Conservation (phyloP, 2,888 invertebrate species). For the Sphecodes monilicornis region DNA sequence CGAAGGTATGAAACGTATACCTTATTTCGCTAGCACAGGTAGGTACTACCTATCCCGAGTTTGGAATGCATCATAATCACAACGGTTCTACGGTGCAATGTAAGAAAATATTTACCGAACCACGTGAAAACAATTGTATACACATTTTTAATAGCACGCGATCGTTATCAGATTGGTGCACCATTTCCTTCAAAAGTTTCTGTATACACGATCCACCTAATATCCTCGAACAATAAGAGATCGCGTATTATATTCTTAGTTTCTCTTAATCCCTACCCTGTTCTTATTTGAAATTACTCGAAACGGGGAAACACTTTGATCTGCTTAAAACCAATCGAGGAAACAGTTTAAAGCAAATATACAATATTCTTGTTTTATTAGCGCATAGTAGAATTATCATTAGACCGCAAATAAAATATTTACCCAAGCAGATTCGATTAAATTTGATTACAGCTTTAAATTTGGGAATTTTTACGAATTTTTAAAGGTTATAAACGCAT, state of each 20-base stretch:
- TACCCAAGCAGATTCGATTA: not conserved
- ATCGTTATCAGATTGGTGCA: not conserved
- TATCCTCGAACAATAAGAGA: not conserved
- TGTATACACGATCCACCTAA: not conserved
- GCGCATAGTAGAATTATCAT: no score
- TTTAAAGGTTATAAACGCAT: not conserved
- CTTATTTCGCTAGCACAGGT: slow-evolving; percentile 36
- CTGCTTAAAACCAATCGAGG: no score
- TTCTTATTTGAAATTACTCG: no score
- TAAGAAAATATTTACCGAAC: slow-evolving; percentile 40
- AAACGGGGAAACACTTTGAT: no score
- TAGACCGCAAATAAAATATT: not conserved
- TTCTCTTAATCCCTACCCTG: not conserved
- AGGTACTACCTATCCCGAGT: not conserved
- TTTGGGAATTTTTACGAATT: no score
- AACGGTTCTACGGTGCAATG: slow-evolving; percentile 16
- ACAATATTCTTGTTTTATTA: not conserved
- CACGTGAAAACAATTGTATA: slow-evolving; percentile 6
- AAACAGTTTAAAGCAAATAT: not conserved
- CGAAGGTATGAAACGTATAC: slow-evolving; percentile 23
- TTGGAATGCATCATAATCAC: slow-evolving; percentile 31
- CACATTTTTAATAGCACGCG: not conserved
- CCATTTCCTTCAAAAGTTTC: not conserved
- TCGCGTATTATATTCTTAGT: not conserved
- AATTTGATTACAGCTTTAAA: not conserved